These are phyloP conservation scores for Cottus gobio DNA, from an alignment of 2,113 vertebrate species.

Conservation along the genomic window DNA sequence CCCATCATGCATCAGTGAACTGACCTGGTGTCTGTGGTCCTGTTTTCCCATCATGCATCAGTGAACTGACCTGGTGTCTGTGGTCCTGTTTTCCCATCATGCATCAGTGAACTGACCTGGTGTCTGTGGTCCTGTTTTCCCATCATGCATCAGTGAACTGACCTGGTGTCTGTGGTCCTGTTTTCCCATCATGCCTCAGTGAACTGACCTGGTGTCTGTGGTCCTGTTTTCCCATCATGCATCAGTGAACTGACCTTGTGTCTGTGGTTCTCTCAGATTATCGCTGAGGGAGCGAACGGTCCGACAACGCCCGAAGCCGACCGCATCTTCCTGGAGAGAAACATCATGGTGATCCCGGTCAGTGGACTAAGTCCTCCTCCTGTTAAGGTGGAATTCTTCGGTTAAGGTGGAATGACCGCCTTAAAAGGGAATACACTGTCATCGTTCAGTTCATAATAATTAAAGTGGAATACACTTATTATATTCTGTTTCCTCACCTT, in stretches of 20 bases:
- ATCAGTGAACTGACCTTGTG: neutral
- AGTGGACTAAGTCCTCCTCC: too few species aligned
- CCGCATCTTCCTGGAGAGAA: constrained; percentile 93
- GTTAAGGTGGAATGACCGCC: too few species aligned
- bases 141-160: neutral
- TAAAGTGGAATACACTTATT: neutral
- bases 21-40: constrained; percentile 3
- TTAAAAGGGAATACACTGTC: too few species aligned
- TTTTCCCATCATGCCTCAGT: constrained; percentile 28
- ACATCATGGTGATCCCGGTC: constrained; percentile 97
- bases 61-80: constrained; percentile 1
- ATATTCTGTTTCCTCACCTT: neutral
- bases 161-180: constrained; percentile 2
- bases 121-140: too few species aligned
- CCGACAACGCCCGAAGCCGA: constrained; percentile 95
- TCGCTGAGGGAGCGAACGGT: constrained; percentile 95
- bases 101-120: too few species aligned
- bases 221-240: constrained; percentile 25
- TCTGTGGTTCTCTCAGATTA: constrained; percentile 83
- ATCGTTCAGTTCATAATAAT: too few species aligned
- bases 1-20: too few species aligned
- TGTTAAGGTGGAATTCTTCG: too few species aligned
- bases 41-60: constrained; percentile 27
- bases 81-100: neutral
- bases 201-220: constrained; percentile 1